phyloP scores from a whole-genome alignment of 2,888 invertebrate species.

The Nemoura dubitans region DNA sequence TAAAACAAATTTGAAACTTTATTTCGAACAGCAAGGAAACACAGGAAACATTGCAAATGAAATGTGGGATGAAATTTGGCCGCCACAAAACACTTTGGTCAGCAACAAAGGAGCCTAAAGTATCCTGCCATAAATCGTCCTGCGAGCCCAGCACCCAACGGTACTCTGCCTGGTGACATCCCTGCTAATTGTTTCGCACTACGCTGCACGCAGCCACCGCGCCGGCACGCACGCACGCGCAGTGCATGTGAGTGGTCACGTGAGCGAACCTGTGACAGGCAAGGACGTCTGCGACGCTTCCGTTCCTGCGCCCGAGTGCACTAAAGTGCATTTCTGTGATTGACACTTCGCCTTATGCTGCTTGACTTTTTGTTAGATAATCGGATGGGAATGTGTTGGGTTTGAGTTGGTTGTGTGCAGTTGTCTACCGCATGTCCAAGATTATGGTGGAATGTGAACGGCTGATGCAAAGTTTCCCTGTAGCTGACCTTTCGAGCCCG shows the following conservation, averaged over 20 bases:
- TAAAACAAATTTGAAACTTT: too few relatives aligned
- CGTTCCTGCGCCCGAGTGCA: constrained; percentile 24
- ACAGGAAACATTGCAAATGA: too few relatives aligned
- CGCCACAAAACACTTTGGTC: not conserved
- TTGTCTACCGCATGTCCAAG: too few relatives aligned
- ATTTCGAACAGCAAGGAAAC: too few relatives aligned
- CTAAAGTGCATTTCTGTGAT: too few relatives aligned
- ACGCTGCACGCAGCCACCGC: not conserved
- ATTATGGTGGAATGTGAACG: too few relatives aligned
- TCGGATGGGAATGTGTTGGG: too few relatives aligned
- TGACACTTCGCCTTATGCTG: too few relatives aligned
- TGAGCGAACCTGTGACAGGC: constrained; percentile 21
- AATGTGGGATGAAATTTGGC: not conserved
- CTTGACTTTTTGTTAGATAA: too few relatives aligned
- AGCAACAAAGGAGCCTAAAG: not conserved
- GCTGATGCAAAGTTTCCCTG: too few relatives aligned
- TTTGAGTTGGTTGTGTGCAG: too few relatives aligned
- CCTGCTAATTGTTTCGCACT: not conserved
- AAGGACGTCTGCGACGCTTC: constrained; percentile 46
- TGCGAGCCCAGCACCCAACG: not conserved
- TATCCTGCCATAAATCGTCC: not conserved
- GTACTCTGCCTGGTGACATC: not conserved
- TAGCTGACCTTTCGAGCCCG: too few relatives aligned
- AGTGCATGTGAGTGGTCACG: not conserved
- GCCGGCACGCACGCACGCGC: not conserved